These are phyloP conservation scores for Diabrotica undecimpunctata DNA, from an alignment of 1,140 invertebrate species.

Conservation along the genomic window DNA sequence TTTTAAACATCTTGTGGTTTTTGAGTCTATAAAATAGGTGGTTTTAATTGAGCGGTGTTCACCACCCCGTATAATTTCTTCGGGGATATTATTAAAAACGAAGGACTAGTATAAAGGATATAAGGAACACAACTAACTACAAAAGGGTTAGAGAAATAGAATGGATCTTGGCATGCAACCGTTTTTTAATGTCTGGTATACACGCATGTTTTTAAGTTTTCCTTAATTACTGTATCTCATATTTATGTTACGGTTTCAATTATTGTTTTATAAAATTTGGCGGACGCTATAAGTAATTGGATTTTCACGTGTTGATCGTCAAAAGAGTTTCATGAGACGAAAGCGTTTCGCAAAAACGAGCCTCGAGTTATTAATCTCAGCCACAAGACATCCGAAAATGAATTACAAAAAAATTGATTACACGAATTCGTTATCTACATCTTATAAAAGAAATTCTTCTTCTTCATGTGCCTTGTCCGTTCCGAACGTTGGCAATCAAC, in stretches of 20 bases:
- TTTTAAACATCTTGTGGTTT: too few relatives aligned
- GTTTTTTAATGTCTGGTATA: constrained; percentile 29
- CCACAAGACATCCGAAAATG: too few relatives aligned
- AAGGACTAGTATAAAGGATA: constrained; percentile 15
- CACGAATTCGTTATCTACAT: too few relatives aligned
- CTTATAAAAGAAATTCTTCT: too few relatives aligned
- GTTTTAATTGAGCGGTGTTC: too few relatives aligned
- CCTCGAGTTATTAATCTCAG: neutral
- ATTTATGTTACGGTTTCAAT: constrained; percentile 20
- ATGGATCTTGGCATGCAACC: constrained; percentile 26
- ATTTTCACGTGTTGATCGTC: constrained; percentile 14
- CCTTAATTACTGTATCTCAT: constrained; percentile 27
- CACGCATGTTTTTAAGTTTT: constrained; percentile 30
- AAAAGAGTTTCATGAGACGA: neutral
- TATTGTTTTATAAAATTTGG: constrained; percentile 21
- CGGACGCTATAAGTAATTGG: constrained; percentile 17
- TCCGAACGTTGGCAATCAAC: too few relatives aligned
- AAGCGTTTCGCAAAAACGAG: neutral
- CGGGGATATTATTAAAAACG: constrained; percentile 19
- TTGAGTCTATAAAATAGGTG: too few relatives aligned
- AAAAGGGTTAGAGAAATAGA: constrained; percentile 23
- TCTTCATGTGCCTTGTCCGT: too few relatives aligned
- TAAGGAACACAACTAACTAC: constrained; percentile 20
- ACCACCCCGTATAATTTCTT: constrained; percentile 13
- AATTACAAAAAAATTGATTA: too few relatives aligned